phyloP scores from a whole-genome alignment of 2,888 invertebrate species.

The Hemaris fuciformis region DNA sequence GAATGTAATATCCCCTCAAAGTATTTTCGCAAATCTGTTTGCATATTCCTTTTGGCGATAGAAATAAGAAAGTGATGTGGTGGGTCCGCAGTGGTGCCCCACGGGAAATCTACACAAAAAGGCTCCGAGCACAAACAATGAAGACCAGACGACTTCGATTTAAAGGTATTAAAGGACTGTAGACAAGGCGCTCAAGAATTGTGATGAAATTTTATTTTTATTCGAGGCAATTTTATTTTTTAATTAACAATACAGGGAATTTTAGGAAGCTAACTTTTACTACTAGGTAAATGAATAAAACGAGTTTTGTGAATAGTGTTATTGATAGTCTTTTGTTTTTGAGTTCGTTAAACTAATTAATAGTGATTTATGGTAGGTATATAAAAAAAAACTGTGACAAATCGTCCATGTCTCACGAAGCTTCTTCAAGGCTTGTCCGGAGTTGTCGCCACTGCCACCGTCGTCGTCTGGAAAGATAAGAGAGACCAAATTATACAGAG shows the following conservation, averaged over 20 bases:
- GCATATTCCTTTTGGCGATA: conserved; percentile 54
- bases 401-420: background rate
- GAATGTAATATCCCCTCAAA: conserved; percentile 8
- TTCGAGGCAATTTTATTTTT: background rate
- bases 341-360: too few relatives aligned
- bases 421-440: conserved; percentile 22
- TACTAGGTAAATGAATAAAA: too few relatives aligned
- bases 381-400: too few relatives aligned
- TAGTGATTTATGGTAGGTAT: too few relatives aligned
- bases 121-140: conserved; percentile 67
- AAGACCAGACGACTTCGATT: conserved; percentile 23
- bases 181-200: background rate
- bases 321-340: background rate
- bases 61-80: conserved; percentile 62
- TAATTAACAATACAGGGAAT: background rate
- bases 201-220: conserved; percentile 1
- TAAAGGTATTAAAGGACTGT: conserved; percentile 13
- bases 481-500: conserved; percentile 57
- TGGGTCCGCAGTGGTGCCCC: conserved; percentile 50
- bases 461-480: conserved; percentile 51
- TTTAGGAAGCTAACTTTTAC: background rate
- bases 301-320: too few relatives aligned
- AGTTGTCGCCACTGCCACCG: conserved; percentile 30
- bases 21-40: conserved; percentile 57
- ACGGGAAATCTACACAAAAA: conserved; percentile 74